Evolutionary conservation across 2,113 vertebrate species (phyloP).

Genomic region (Prochilodus magdalenae): DNA sequence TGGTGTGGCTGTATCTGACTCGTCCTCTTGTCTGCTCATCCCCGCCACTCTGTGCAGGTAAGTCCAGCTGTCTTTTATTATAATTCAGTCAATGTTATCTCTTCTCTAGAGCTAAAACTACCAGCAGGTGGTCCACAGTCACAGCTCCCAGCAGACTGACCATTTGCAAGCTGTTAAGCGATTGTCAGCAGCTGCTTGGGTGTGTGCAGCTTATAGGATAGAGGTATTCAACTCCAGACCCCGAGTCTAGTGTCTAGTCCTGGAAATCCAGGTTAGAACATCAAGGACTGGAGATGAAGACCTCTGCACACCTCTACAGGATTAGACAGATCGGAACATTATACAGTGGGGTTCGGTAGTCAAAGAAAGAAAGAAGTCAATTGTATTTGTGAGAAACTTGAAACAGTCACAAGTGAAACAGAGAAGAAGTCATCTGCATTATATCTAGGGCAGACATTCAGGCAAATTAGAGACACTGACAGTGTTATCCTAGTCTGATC

Average conservation of each 20-base stretch:
- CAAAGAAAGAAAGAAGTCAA: too few relatives aligned
- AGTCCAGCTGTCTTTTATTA: slow-evolving; percentile 34
- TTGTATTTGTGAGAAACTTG: too few relatives aligned
- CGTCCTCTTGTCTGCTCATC: neutral
- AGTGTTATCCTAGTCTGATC: too few relatives aligned
- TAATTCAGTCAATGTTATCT: neutral
- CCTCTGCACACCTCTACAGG: too few relatives aligned
- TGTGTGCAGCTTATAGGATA: neutral
- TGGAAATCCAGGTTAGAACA: too few relatives aligned
- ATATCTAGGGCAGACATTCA: too few relatives aligned
- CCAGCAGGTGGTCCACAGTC: neutral
- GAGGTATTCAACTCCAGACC: neutral
- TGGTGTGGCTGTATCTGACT: neutral
- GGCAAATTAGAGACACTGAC: too few relatives aligned
- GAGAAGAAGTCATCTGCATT: too few relatives aligned
- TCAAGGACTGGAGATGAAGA: too few relatives aligned
- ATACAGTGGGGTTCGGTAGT: too few relatives aligned
- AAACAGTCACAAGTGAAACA: too few relatives aligned
- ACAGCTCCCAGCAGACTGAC: neutral
- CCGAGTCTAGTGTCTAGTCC: neutral
- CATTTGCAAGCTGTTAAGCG: slow-evolving; percentile 7
- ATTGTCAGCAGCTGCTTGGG: neutral
- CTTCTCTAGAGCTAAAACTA: neutral
- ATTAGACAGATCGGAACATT: too few relatives aligned
- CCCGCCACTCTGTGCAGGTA: slow-evolving; percentile 34